Conservation (phyloP, 2,888 invertebrate genomes). For the Lobophora halterata region DNA sequence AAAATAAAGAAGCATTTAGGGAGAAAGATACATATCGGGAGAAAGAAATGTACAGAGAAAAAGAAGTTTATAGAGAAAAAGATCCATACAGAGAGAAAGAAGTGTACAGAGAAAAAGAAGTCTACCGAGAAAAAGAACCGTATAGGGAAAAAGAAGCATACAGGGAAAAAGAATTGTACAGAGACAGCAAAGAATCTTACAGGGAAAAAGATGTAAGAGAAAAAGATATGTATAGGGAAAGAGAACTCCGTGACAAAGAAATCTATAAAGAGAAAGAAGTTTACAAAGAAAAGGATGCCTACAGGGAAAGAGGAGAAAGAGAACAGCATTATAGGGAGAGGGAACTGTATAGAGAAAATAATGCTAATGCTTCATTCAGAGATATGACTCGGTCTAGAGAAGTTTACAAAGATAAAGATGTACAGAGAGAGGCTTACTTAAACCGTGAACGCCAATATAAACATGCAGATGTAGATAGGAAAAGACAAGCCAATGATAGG, state of each 20-base stretch:
- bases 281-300: constrained; percentile 64
- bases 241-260: constrained; percentile 62
- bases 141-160: constrained; percentile 42
- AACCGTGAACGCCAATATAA: constrained; percentile 65
- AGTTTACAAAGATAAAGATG: constrained; percentile 59
- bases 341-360: constrained; percentile 54
- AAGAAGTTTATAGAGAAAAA: constrained; percentile 52
- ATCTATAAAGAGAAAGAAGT: constrained; percentile 61
- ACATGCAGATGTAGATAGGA: constrained; percentile 61
- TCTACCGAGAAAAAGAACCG: constrained; percentile 62
- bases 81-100: constrained; percentile 53
- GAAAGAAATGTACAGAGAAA: constrained; percentile 57
- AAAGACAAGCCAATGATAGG: constrained; percentile 60
- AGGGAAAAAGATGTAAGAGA: constrained; percentile 62
- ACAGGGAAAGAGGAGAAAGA: constrained; percentile 58
- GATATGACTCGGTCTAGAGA: constrained; percentile 54
- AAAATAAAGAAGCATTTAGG: constrained; percentile 55
- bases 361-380: constrained; percentile 43
- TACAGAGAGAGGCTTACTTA: constrained; percentile 57
- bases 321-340: constrained; percentile 60
- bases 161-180: constrained; percentile 58
- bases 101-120: constrained; percentile 61
- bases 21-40: constrained; percentile 52
- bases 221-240: constrained; percentile 60
- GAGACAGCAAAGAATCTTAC: constrained; percentile 57